These are phyloP conservation scores for Bryconaethiops microstoma DNA, from an alignment of 2,797 vertebrate species.

Conservation along the genomic window DNA sequence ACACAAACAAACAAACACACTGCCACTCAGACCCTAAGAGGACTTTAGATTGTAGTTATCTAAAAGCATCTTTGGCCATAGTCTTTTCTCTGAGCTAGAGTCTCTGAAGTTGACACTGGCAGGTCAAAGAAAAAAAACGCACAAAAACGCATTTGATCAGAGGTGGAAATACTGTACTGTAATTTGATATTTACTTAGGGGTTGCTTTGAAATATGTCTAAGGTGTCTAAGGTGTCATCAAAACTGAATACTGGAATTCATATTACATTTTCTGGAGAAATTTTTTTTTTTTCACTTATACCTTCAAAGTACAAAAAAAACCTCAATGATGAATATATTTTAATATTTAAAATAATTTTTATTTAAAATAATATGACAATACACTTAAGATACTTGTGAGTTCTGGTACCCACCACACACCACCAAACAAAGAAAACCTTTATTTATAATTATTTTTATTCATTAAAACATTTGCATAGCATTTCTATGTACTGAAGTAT, in stretches of 20 bases:
- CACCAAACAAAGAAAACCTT: too few species aligned
- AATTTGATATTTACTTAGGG: neutral
- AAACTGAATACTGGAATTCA: neutral
- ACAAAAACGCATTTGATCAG: neutral
- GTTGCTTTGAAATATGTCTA: neutral
- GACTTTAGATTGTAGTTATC: neutral
- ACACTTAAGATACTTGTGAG: too few species aligned
- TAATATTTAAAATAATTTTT: too few species aligned
- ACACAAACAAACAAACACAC: neutral
- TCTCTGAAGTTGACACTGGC: neutral
- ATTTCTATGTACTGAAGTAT: too few species aligned
- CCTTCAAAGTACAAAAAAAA: too few species aligned
- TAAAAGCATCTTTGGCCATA: neutral
- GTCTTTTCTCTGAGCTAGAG: neutral
- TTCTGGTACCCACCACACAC: too few species aligned
- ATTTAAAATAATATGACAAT: too few species aligned
- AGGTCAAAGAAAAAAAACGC: neutral
- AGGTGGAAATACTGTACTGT: neutral
- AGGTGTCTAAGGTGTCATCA: neutral
- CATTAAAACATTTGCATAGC: too few species aligned
- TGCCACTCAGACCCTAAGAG: conserved; percentile 9
- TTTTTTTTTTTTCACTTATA: too few species aligned
- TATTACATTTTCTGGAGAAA: too few species aligned
- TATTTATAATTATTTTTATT: too few species aligned
- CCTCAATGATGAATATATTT: too few species aligned